These are phyloP conservation scores for Oostethus manadensis DNA, from an alignment of 2,113 vertebrate species.

Conservation along the genomic window DNA sequence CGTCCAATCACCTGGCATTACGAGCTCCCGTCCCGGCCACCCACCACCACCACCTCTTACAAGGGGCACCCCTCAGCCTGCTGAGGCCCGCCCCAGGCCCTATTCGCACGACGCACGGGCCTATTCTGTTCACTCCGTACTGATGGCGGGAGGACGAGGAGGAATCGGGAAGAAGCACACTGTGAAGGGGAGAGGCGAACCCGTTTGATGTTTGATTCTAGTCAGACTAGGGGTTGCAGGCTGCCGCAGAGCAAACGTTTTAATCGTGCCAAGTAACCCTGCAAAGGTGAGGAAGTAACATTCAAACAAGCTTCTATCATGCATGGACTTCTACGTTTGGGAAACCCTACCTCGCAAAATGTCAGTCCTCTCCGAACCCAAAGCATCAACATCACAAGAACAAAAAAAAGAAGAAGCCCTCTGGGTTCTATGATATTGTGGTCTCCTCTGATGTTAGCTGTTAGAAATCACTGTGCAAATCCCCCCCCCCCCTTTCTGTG, in stretches of 20 bases:
- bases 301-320: conserved; percentile 13
- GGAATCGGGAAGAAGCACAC: conserved; percentile 73
- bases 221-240: conserved; percentile 30
- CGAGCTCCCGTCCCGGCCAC: conserved; percentile 58
- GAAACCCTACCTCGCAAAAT: conserved; percentile 58
- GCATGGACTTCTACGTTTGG: conserved; percentile 30
- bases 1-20: conserved; percentile 80
- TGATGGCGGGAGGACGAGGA: conserved; percentile 53
- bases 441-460: conserved; percentile 47
- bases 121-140: conserved; percentile 89
- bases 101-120: conserved; percentile 86
- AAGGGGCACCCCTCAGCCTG: conserved; percentile 81
- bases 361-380: conserved; percentile 34
- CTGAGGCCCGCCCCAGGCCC: conserved; percentile 85
- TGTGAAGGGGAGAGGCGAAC: conserved; percentile 56
- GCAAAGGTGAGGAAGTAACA: conserved; percentile 23
- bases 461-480: conserved; percentile 42
- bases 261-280: conserved; percentile 26
- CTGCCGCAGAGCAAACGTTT: conserved; percentile 31
- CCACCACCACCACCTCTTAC: conserved; percentile 75
- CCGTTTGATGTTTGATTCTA: conserved; percentile 19
- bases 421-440: conserved; percentile 38
- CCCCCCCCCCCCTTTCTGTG: conserved; percentile 36
- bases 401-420: conserved; percentile 6
- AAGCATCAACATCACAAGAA: conserved; percentile 31